Evolutionary conservation across 2,113 vertebrate species (phyloP), one percentile per base, ranked within the genome.

Genomic region (Meriones unguiculatus): DNA sequence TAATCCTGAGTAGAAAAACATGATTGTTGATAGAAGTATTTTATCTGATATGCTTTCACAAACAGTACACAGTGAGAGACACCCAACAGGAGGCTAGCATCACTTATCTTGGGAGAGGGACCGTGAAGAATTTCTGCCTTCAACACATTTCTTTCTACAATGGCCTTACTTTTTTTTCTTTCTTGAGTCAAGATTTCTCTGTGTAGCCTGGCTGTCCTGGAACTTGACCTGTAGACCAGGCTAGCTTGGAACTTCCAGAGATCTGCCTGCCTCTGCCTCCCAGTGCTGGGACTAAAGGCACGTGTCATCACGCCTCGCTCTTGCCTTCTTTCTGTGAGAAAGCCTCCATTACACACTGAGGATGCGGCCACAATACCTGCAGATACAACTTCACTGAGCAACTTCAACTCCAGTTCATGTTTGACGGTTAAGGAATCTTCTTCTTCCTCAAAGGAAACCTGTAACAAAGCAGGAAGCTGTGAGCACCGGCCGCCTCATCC

Each of bases 351-450:
- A 54, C 59, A 82, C 54, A 22, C 15, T 32, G 57, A 75, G 86
- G 77, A 0, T 38, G 84, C 10, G 25, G 10, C 57, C 41, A 89
- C 78, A 5, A 35, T 98, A 99, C 98, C 98, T 99, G 95, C 62
- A 54, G 76, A 57, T 14, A 91, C 0, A 0, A 30, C 2, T 22
- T 97, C 86, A 87, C 88, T 97, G 80, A 97, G 62, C 59, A 95
- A 84, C 62, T 80, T 98, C 77, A 93, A 96, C 54, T 98, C 97
- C n/a, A 0, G 76, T n/a, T 96, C 76, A 11, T 96, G 77, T 72
- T 76, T 65, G 11, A 14, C 57, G 73, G 8, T 15, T 84, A 94
- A 52, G 8, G 25, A 0, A 11, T 50, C 46, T 17, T 86, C 41
- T 10, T 96, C 96, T 67, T 96, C 86, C 28, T 28, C 14, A 28